These are phyloP conservation scores for Biston stratarius DNA, from an alignment of 2,888 invertebrate species.

Conservation along the genomic window DNA sequence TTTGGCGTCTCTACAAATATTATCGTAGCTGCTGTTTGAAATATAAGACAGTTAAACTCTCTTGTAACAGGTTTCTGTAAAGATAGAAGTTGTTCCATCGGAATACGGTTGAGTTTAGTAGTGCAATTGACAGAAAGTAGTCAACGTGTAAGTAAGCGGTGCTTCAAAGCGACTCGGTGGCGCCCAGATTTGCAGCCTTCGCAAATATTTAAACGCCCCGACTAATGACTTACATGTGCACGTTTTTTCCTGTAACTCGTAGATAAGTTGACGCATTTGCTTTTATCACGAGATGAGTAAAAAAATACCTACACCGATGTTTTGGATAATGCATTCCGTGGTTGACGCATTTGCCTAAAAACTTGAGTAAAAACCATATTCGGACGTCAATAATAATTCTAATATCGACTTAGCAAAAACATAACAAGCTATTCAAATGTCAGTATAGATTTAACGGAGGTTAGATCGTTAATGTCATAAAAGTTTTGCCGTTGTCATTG, in stretches of 20 bases:
- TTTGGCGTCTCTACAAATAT: conserved; percentile 76
- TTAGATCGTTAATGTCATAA: conserved; percentile 44
- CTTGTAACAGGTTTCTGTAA: neutral
- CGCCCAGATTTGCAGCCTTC: conserved; percentile 79
- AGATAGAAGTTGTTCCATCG: neutral
- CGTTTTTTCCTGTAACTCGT: conserved; percentile 56
- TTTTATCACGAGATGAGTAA: conserved; percentile 47
- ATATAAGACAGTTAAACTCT: conserved; percentile 26
- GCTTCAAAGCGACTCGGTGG: conserved; percentile 65
- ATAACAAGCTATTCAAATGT: conserved; percentile 23
- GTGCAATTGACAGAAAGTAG: neutral
- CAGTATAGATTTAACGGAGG: conserved; percentile 19
- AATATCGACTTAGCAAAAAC: conserved; percentile 14
- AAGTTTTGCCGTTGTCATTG: conserved; percentile 39
- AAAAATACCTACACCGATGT: conserved; percentile 38
- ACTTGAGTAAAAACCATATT: conserved; percentile 26
- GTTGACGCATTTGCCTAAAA: conserved; percentile 31
- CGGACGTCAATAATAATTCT: conserved; percentile 19
- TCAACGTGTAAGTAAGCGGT: conserved; percentile 50
- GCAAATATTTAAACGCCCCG: conserved; percentile 76
- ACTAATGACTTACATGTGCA: conserved; percentile 84
- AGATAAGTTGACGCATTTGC: conserved; percentile 57
- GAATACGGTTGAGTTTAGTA: conserved; percentile 2
- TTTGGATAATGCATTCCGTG: conserved; percentile 34
- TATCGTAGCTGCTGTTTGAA: conserved; percentile 76